phyloP scores from a whole-genome alignment of 1,140 invertebrate species.

The Zophobas atratus region DNA sequence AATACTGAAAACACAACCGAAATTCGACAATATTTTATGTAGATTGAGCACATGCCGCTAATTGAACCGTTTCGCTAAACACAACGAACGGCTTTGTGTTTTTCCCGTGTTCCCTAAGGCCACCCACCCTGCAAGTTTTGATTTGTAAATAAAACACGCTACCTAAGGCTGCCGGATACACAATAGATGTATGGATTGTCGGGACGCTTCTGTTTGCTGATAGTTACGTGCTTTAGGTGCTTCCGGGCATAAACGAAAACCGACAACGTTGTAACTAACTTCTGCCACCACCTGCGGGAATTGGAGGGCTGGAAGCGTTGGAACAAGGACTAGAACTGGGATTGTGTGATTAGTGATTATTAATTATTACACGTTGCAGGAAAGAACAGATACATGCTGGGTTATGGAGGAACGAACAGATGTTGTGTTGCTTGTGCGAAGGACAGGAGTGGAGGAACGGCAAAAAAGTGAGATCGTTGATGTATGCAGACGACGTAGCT shows the following conservation, averaged over 20 bases:
- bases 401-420: background rate
- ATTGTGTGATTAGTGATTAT: conserved; percentile 4
- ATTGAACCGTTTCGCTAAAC: too few species aligned
- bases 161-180: background rate
- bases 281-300: conserved; percentile 3
- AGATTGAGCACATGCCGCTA: too few species aligned
- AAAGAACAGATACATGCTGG: background rate
- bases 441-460: too few species aligned
- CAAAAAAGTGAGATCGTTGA: too few species aligned
- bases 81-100: too few species aligned
- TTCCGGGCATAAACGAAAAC: conserved; percentile 1
- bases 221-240: conserved; percentile 1
- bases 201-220: conserved; percentile 9
- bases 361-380: background rate
- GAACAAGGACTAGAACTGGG: background rate
- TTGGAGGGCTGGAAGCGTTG: background rate
- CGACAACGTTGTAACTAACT: conserved; percentile 6
- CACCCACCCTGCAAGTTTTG: background rate
- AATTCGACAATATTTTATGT: too few species aligned
- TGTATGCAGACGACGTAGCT: too few species aligned
- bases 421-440: background rate
- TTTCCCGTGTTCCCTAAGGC: too few species aligned
- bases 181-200: conserved; percentile 9
- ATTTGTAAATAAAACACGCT: conserved; percentile 2
- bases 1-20: too few species aligned